phyloP scores from a whole-genome alignment of 2,888 invertebrate genomes.

The Aleiodes testaceus region DNA sequence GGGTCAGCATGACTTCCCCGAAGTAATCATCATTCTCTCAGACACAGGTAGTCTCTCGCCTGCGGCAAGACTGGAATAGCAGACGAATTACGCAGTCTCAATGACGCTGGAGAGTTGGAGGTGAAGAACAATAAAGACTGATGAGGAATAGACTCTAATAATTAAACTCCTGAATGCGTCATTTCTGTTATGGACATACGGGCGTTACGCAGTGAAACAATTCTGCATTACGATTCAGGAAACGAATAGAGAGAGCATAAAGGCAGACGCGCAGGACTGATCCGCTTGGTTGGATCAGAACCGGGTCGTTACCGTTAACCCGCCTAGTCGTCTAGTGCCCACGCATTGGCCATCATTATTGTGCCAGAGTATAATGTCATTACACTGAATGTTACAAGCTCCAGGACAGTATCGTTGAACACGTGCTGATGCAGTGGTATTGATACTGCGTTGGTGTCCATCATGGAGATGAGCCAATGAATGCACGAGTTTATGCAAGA shows the following conservation, averaged over 20 bases:
- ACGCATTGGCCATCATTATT: slow-evolving; percentile 63
- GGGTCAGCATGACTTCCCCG: slow-evolving; percentile 52
- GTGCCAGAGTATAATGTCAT: slow-evolving; percentile 61
- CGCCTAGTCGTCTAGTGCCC: slow-evolving; percentile 53
- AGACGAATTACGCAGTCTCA: slow-evolving; percentile 20
- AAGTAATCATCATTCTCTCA: slow-evolving; percentile 51
- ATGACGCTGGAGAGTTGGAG: slow-evolving; percentile 18
- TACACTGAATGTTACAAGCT: slow-evolving; percentile 54
- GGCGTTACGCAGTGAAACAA: slow-evolving; percentile 44
- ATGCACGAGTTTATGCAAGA: too few relatives aligned
- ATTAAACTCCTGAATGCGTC: slow-evolving; percentile 28
- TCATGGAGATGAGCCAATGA: too few relatives aligned
- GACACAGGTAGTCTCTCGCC: slow-evolving; percentile 46
- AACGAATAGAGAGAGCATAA: slow-evolving; percentile 50
- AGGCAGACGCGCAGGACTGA: slow-evolving; percentile 29
- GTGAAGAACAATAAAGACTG: slow-evolving; percentile 19
- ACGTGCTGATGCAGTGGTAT: slow-evolving; percentile 47
- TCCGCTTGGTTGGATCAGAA: slow-evolving; percentile 35
- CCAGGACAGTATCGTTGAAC: slow-evolving; percentile 20
- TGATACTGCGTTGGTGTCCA: background rate
- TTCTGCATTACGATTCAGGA: slow-evolving; percentile 49
- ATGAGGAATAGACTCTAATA: slow-evolving; percentile 13
- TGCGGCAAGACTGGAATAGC: slow-evolving; percentile 35
- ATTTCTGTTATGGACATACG: slow-evolving; percentile 24
- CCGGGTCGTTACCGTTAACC: slow-evolving; percentile 56